Base-by-base conservation (phyloP, 92 coral and sea anemone species). In the Epizoanthus ramosus region DNA sequence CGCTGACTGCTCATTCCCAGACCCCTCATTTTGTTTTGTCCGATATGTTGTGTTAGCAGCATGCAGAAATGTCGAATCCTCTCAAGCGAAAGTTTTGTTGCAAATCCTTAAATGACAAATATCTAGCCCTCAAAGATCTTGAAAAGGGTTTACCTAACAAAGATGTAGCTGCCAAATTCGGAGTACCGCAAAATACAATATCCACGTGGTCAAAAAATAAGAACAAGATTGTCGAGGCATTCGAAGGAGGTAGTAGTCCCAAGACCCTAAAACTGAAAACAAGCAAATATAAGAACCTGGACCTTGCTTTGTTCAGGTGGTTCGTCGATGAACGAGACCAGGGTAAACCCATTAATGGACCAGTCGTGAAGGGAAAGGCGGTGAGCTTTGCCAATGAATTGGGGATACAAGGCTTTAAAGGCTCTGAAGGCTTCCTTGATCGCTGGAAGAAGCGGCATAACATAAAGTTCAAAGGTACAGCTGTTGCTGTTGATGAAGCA, bases 181-280 rank as follows among this genome's bases (percentile, higher is more conserved):
- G 72, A 47, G 86, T 84, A 68, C 88, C 88, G 74, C 28, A 57
- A 70, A 84, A 71, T 86, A 88, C 91, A 35, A 65, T 79, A 63
- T 84, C 88, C 75, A 84, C 88, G 85, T 88, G 88, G 88, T 67
- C 84, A 75, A 88, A 88, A 84, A 61, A 45, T 19, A 88, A 88
- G 75, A 88, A 79, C 75, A 88, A 84, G 63, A 84, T 88, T 24
- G 35, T 70, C 28, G 37, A 72, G 60, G 77, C 77, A 17, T 50
- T 72, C 24, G 61, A 50, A 47, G 61, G 25, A n/a, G 77, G 77
- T 13, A 22, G 24, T 17, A 19, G 15, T 9, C 58, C 77, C 22
- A 43, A 43, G 77, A 57, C 77, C 19, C 23, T 17, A 35, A 72
- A 72, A 25, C 77, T 72, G 25, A 72, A 31, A 22, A 50, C 41